Evolutionary conservation across 2,113 vertebrate species (phyloP).

Genomic region (Marmota monax): DNA sequence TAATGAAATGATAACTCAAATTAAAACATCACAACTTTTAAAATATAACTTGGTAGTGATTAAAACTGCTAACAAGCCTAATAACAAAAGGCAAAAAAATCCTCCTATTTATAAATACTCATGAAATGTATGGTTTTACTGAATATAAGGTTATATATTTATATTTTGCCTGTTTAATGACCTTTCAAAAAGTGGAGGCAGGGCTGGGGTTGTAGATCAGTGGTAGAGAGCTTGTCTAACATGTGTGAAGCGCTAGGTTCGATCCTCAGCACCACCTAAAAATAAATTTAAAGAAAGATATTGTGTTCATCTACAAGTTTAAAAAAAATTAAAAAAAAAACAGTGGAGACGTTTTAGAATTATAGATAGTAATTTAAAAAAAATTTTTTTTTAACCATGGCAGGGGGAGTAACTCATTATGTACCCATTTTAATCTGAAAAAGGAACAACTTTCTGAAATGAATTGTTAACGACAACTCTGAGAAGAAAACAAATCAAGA

Average conservation of each 20-base stretch:
- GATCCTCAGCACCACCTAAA: no score
- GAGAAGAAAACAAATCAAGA: slow-evolving; percentile 29
- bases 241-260: no score
- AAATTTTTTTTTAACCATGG: slow-evolving; percentile 67
- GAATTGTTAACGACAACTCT: slow-evolving; percentile 66
- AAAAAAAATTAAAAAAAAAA: no score
- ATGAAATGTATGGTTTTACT: slow-evolving; percentile 71
- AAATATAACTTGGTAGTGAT: slow-evolving; percentile 72
- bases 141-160: slow-evolving; percentile 68
- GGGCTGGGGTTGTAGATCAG: no score
- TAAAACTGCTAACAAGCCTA: slow-evolving; percentile 81
- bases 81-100: slow-evolving; percentile 78
- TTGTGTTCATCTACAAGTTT: no score
- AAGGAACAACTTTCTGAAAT: slow-evolving; percentile 55
- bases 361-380: slow-evolving; percentile 79
- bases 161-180: slow-evolving; percentile 79
- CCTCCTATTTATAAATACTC: slow-evolving; percentile 66
- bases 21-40: slow-evolving; percentile 60
- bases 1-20: slow-evolving; percentile 69
- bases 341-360: slow-evolving; percentile 75
- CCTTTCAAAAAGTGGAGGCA: slow-evolving; percentile 78
- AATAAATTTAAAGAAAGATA: no score
- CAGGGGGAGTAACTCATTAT: slow-evolving; percentile 40
- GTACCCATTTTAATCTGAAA: slow-evolving; percentile 50
- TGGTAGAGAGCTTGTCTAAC: no score